Conservation (phyloP, 2,113 vertebrate species). For the Machaerirhynchus nigripectus region DNA sequence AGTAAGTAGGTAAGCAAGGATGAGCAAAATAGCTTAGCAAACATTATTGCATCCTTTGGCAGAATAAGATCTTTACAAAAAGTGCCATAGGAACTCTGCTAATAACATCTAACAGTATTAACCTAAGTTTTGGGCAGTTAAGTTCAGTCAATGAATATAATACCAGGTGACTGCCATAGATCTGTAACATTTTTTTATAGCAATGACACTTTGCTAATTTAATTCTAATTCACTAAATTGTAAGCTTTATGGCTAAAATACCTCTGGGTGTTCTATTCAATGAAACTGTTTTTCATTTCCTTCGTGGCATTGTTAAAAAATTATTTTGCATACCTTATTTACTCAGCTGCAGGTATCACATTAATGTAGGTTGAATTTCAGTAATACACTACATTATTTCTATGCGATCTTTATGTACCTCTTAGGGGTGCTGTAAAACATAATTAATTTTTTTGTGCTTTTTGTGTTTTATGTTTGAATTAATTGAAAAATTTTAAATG, state of each 20-base stretch:
- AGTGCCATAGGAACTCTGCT: background rate
- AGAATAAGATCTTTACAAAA: background rate
- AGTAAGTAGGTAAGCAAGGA: background rate
- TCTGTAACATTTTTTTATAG: background rate
- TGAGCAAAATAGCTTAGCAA: background rate
- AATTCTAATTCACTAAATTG: background rate
- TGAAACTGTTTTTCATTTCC: background rate
- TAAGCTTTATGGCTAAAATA: background rate
- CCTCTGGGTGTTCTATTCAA: background rate
- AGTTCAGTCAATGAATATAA: background rate
- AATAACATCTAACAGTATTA: background rate
- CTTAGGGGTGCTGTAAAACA: background rate
- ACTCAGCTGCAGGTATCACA: background rate
- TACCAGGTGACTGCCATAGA: background rate
- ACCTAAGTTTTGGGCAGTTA: background rate
- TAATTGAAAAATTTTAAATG: background rate
- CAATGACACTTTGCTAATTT: background rate
- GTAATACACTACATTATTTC: background rate
- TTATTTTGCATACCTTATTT: background rate
- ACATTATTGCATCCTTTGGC: background rate
- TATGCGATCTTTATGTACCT: background rate
- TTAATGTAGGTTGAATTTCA: background rate
- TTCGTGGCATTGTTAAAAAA: background rate
- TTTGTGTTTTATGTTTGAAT: background rate
- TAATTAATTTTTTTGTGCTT: too few relatives aligned